Evolutionary conservation across 2,888 invertebrate species (phyloP), one percentile per base, ranked within the genome.

Genomic region (Endotricha flammealis): DNA sequence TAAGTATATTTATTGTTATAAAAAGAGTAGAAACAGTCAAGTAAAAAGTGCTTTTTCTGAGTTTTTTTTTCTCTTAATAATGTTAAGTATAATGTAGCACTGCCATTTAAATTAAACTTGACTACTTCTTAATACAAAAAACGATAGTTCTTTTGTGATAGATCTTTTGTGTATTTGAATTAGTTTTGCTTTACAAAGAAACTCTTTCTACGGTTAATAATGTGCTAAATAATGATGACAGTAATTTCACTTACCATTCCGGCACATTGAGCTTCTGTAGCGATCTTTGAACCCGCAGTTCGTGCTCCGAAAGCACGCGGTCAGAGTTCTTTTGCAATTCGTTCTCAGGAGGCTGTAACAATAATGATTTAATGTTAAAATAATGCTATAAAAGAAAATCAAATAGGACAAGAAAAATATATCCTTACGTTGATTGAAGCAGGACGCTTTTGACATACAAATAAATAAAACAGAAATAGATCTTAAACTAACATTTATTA

Each of bases 221-320:
- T 9, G 8, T 17, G 16, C 8, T 30, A 20, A 29, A 27, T 12
- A 22, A 12, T 10, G 23, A 9, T 22, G 28, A 17, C 4, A 27
- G 10, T 8, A 16, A 6, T 12, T 25, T 14, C 17, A 60, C 83
- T 77, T 38, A 97, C 98, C 98, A 98, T 75, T 97, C 96, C 43
- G 98, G 98, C 47, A 98, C 93, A 85, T 96, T 95, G 57, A 98
- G 91, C 67, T 95, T 95, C 82, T 97, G 96, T 64, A 98, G 85
- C 34, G 97, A 97, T 57, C 96, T 92, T 79, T 96, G 95, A 44
- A 98, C 95, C 53, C 97, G 91, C 50, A 97, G 88, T 82, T 98
- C 97, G 87, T 97, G 96, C 87, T 97, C 97, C 46, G 97, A 97
- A 68, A 96, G 92, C 67, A 93, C 92, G 43, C 94, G 90, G 69